Evolutionary conservation across 2,797 vertebrate species (phyloP), one percentile per base, ranked within the genome.

Genomic region (Sebastes cheni): DNA sequence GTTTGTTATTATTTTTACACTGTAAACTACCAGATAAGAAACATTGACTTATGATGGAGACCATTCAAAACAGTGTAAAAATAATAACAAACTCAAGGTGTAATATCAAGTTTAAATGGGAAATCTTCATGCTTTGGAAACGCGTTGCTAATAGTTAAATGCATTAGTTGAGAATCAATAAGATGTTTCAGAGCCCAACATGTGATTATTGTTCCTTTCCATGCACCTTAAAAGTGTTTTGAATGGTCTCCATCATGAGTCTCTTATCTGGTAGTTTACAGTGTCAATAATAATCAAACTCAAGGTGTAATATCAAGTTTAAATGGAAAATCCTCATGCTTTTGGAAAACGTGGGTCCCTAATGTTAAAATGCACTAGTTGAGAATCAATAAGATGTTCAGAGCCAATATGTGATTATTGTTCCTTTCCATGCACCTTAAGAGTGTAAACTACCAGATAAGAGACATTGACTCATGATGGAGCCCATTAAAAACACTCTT

Each of bases 41-140:
- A n/a, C n/a, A n/a, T n/a, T n/a, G n/a, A n/a, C n/a, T n/a, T n/a
- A n/a, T n/a, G n/a, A n/a, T n/a, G n/a, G n/a, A n/a, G n/a, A n/a
- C n/a, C n/a, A n/a, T n/a, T n/a, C n/a, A n/a, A n/a, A n/a, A n/a
- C n/a, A n/a, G n/a, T n/a, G n/a, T n/a, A n/a, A n/a, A n/a, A n/a
- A n/a, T n/a, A n/a, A n/a, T n/a, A n/a, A n/a, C n/a, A n/a, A n/a
- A n/a, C n/a, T n/a, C n/a, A n/a, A n/a, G n/a, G n/a, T n/a, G n/a
- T n/a, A n/a, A n/a, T n/a, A n/a, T n/a, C 52, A 6, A 34, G 80
- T 82, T 86, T 82, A 84, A 87, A 86, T 36, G 34, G 34, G 11
- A 36, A 36, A 36, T 2, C 34, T 11, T 36, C 34, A 36, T 36
- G 34, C 34, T 34, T 11, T 36, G 34, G 34, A 59, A 34, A 58